A percentile compares a stretch with the other conserved stretches of the same genome.
Evolutionary conservation across 2,888 invertebrate species (phyloP).

Genomic region (Biston stratarius): DNA sequence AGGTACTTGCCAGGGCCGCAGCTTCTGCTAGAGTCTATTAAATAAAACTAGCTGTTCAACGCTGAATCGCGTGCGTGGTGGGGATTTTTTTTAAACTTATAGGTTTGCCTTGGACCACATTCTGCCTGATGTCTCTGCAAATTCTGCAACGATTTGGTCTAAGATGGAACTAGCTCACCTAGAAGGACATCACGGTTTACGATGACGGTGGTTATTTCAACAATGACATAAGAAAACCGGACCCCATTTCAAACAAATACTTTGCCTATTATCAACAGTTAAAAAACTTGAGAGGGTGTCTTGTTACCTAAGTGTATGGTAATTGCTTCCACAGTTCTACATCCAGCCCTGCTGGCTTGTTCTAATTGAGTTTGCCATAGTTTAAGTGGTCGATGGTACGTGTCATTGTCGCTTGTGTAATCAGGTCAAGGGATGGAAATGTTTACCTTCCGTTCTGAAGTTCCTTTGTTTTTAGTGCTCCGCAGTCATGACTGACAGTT

Average conservation of each 20-base stretch:
- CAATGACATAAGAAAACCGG: no score
- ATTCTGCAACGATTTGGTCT: no score
- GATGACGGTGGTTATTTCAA: no score
- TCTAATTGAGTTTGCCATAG: slow-evolving; percentile 46
- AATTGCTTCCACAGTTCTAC: not conserved
- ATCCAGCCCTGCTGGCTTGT: slow-evolving; percentile 17
- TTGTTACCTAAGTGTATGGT: not conserved
- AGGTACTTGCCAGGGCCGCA: slow-evolving; percentile 21
- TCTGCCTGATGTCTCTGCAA: no score
- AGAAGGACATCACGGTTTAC: no score
- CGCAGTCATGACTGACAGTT: slow-evolving; percentile 1
- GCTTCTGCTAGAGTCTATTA: not conserved
- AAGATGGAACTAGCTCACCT: no score
- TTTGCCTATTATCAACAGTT: not conserved
- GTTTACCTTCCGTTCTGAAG: slow-evolving; percentile 32
- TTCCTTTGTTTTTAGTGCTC: slow-evolving; percentile 38
- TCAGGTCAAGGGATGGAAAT: slow-evolving; percentile 47
- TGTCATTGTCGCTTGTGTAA: slow-evolving; percentile 45
- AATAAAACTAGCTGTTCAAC: not conserved
- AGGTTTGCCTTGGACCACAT: no score
- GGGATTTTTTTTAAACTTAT: no score
- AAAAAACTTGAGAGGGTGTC: not conserved
- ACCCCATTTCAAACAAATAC: no score
- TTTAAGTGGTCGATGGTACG: slow-evolving; percentile 42
- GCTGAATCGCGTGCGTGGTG: no score